These are phyloP conservation scores for Manduca sexta DNA, from an alignment of 1,140 invertebrate genomes.

Conservation along the genomic window DNA sequence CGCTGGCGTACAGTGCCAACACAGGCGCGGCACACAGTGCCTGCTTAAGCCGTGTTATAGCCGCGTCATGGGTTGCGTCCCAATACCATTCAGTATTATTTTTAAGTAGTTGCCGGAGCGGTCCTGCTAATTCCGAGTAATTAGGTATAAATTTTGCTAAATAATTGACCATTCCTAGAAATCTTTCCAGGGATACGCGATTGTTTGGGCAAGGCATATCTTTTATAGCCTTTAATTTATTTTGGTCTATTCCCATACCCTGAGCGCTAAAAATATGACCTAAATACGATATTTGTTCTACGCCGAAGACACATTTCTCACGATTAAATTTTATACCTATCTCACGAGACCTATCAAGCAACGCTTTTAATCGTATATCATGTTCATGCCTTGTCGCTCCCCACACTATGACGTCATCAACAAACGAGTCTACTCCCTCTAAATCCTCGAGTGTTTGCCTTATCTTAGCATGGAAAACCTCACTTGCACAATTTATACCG, in stretches of 20 bases:
- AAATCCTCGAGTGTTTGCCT: conserved; percentile 1
- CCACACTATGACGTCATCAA: conserved; percentile 9
- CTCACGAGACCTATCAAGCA: conserved; percentile 1
- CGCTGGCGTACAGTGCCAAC: conserved; percentile 20
- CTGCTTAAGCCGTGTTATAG: conserved; percentile 20
- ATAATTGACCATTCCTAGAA: too few relatives aligned
- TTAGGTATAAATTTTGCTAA: too few relatives aligned
- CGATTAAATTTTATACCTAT: conserved; percentile 6
- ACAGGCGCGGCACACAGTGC: conserved; percentile 23
- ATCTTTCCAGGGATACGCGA: too few relatives aligned
- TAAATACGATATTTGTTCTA: conserved; percentile 2
- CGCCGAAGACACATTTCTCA: neutral
- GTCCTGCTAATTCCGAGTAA: too few relatives aligned
- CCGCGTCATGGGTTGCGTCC: too few relatives aligned
- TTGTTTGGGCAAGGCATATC: too few relatives aligned
- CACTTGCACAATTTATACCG: conserved; percentile 7
- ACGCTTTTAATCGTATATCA: neutral
- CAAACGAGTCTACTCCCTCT: conserved; percentile 3
- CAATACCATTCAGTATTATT: too few relatives aligned
- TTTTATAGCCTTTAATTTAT: too few relatives aligned
- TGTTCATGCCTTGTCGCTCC: neutral
- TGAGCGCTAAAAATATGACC: neutral
- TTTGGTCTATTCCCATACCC: neutral
- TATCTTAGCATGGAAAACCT: conserved; percentile 8
- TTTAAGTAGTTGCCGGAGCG: too few relatives aligned